Conservation (phyloP, 2,888 invertebrate species). For the Ectemnius cavifrons region DNA sequence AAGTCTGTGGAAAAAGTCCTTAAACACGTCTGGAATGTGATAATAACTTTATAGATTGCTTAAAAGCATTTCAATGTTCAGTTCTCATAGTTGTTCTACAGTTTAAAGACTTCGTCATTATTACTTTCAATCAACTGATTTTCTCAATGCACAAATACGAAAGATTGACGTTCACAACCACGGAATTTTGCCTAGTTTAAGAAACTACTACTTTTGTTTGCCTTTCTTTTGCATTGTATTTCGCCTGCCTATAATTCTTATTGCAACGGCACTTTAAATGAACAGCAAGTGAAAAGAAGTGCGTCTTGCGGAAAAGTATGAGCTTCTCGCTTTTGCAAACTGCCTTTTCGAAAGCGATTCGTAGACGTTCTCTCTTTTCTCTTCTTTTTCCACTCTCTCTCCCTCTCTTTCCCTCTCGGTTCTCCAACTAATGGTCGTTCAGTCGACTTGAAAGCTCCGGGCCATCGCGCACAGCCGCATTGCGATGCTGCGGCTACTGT, state of each 20-base stretch:
- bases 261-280: conserved; percentile 35
- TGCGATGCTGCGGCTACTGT: conserved; percentile 27
- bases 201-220: no score
- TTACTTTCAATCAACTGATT: no score
- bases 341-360: conserved; percentile 43
- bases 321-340: conserved; percentile 44
- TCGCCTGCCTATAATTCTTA: conserved; percentile 28
- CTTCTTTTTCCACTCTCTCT: background rate
- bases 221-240: no score
- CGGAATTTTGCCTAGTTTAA: no score
- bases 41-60: no score
- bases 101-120: no score
- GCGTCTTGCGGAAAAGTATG: conserved; percentile 24
- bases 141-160: no score
- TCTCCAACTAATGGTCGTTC: conserved; percentile 66
- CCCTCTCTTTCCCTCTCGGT: conserved; percentile 14
- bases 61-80: no score
- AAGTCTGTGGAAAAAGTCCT: no score
- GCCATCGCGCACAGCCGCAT: conserved; percentile 41
- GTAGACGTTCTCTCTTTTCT: conserved; percentile 31
- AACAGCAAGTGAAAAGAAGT: background rate
- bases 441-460: conserved; percentile 58
- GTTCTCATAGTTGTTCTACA: no score
- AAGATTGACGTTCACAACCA: no score
- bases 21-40: no score